phyloP scores from a whole-genome alignment of 2,113 vertebrate species.

The Otocyon megalotis region DNA sequence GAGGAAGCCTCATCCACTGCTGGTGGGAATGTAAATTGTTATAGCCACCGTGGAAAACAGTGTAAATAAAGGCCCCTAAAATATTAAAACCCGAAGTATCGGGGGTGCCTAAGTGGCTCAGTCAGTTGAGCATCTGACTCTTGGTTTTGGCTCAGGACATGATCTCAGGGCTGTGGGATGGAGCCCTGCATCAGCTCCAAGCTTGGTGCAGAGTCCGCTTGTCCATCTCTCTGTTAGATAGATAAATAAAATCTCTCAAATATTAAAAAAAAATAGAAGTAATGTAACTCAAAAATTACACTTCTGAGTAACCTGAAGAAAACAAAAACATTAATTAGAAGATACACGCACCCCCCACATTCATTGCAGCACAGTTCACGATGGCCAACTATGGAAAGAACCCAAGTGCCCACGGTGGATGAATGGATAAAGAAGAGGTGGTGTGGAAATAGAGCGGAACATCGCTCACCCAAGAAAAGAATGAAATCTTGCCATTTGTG shows the following conservation, averaged over 20 bases:
- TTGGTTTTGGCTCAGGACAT: too few species aligned
- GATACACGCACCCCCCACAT: neutral
- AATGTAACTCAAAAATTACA: neutral
- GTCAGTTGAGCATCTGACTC: neutral
- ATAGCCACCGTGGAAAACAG: neutral
- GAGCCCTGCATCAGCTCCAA: too few species aligned
- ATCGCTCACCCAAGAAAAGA: neutral
- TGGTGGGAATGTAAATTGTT: neutral
- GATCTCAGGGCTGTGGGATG: too few species aligned
- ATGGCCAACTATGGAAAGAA: neutral
- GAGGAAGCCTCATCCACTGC: neutral
- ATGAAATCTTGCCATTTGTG: neutral
- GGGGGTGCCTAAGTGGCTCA: neutral
- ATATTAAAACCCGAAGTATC: neutral
- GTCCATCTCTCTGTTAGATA: neutral
- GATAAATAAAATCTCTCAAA: neutral
- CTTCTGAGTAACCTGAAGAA: neutral
- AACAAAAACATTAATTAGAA: neutral
- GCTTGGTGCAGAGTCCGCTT: neutral
- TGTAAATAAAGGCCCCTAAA: neutral
- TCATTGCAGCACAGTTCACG: neutral
- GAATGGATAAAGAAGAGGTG: neutral
- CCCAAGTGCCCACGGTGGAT: neutral
- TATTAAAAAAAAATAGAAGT: neutral
- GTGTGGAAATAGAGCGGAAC: neutral